phyloP scores from a whole-genome alignment of 2,113 vertebrate species.

The Isichthys henryi region DNA sequence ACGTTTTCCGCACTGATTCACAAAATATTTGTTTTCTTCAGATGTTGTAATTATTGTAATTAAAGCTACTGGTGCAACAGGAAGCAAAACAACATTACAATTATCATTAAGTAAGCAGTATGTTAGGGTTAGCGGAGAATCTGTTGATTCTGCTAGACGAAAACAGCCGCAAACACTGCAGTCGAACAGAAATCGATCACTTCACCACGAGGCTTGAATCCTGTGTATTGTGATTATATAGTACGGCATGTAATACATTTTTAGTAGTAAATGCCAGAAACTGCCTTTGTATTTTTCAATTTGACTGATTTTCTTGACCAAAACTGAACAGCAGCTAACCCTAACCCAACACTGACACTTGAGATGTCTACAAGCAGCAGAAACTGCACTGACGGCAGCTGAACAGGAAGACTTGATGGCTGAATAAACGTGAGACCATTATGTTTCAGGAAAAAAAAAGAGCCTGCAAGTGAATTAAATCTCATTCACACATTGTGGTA shows the following conservation, averaged over 20 bases:
- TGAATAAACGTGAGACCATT: not conserved
- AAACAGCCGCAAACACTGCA: not conserved
- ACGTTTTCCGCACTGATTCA: slow-evolving; percentile 28
- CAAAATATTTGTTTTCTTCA: slow-evolving; percentile 2
- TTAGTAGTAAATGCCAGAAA: not conserved
- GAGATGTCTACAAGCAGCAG: not conserved
- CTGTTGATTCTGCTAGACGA: not conserved
- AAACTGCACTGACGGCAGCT: not conserved
- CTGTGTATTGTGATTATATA: not conserved
- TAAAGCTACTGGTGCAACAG: slow-evolving; percentile 12
- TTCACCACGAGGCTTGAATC: not conserved
- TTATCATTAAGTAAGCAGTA: not conserved
- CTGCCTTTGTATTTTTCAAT: not conserved
- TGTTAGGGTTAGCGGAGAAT: not conserved
- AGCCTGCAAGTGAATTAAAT: not conserved
- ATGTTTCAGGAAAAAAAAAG: not conserved
- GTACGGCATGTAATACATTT: not conserved
- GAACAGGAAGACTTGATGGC: not conserved
- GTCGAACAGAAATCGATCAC: not conserved
- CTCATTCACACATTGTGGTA: not conserved
- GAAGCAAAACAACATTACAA: slow-evolving; percentile 7
- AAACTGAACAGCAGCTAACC: not conserved
- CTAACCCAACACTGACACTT: not conserved
- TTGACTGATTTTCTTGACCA: not conserved
- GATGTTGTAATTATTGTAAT: slow-evolving; percentile 6